These are phyloP conservation scores for Zaprionus tsacasi DNA, from an alignment of 1,140 invertebrate genomes.

Conservation along the genomic window DNA sequence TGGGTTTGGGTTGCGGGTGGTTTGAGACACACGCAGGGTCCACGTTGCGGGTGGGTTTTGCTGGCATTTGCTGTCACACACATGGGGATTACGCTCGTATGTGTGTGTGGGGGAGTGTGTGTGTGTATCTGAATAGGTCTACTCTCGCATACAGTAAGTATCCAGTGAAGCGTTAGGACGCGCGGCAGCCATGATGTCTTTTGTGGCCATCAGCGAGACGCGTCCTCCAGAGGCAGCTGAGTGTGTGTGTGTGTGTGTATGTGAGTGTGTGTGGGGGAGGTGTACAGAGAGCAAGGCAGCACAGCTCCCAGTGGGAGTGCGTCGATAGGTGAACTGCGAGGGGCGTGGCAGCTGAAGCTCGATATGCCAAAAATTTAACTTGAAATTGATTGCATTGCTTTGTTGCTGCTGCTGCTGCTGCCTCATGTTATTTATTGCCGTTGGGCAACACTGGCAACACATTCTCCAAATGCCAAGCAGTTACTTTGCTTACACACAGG, in stretches of 20 bases:
- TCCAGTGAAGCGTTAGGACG: conserved; percentile 79
- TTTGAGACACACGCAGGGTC: conserved; percentile 39
- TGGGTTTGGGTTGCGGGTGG: conserved; percentile 19
- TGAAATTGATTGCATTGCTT: conserved; percentile 54
- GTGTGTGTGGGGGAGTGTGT: conserved; percentile 38
- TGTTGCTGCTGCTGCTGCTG: conserved; percentile 33
- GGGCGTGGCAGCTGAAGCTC: conserved; percentile 20
- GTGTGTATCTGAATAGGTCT: conserved; percentile 71
- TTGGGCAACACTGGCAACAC: conserved; percentile 57
- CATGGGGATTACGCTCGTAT: conserved; percentile 36
- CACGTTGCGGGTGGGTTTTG: conserved; percentile 62
- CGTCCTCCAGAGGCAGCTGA: conserved; percentile 63
- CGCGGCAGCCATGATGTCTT: conserved; percentile 78
- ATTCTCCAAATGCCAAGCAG: conserved; percentile 62
- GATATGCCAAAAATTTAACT: conserved; percentile 54
- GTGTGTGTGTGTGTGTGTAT: conserved; percentile 15
- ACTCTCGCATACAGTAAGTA: conserved; percentile 72
- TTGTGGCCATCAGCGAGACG: conserved; percentile 74
- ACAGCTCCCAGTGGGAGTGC: conserved; percentile 21
- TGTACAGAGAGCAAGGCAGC: background rate
- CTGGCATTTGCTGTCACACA: conserved; percentile 70
- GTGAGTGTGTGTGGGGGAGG: conserved; percentile 34
- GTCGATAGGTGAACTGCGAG: conserved; percentile 37
- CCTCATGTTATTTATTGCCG: conserved; percentile 72
- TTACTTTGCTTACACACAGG: conserved; percentile 3